phyloP scores from a whole-genome alignment of 2,113 vertebrate genomes.

The Prolemur simus region DNA sequence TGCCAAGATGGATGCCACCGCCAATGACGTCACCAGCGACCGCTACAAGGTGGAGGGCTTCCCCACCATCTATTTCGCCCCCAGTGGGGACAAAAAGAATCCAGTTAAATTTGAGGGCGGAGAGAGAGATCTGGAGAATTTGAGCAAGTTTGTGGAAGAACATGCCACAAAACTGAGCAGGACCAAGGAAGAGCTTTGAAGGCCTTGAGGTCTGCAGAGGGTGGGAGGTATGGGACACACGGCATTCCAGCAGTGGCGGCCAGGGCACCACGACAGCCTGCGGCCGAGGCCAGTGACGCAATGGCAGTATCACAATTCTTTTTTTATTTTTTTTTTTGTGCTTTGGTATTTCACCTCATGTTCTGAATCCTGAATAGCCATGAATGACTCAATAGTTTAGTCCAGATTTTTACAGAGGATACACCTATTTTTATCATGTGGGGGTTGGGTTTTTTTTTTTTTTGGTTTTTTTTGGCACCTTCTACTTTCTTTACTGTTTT shows the following conservation, averaged over 20 bases:
- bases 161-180: constrained; percentile 88
- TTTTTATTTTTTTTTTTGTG: constrained; percentile 53
- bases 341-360: constrained; percentile 63
- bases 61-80: constrained; percentile 97
- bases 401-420: constrained; percentile 82
- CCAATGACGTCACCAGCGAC: constrained; percentile 91
- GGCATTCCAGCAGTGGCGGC: constrained; percentile 46
- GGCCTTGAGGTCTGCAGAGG: background rate
- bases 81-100: constrained; percentile 90
- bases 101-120: constrained; percentile 93
- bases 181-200: constrained; percentile 93
- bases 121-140: constrained; percentile 91
- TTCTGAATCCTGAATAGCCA: constrained; percentile 80
- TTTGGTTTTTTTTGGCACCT: constrained; percentile 56
- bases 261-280: constrained; percentile 44
- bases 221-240: constrained; percentile 11
- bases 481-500: constrained; percentile 65
- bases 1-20: constrained; percentile 97
- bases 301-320: constrained; percentile 54
- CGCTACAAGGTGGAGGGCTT: constrained; percentile 95
- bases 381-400: constrained; percentile 75
- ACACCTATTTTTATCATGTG: constrained; percentile 85
- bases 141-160: constrained; percentile 95
- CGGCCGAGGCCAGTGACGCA: constrained; percentile 45
- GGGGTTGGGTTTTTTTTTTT: constrained; percentile 78